Evolutionary conservation across 2,888 invertebrate species (phyloP).

Genomic region (Gymnosoma rotundatum): DNA sequence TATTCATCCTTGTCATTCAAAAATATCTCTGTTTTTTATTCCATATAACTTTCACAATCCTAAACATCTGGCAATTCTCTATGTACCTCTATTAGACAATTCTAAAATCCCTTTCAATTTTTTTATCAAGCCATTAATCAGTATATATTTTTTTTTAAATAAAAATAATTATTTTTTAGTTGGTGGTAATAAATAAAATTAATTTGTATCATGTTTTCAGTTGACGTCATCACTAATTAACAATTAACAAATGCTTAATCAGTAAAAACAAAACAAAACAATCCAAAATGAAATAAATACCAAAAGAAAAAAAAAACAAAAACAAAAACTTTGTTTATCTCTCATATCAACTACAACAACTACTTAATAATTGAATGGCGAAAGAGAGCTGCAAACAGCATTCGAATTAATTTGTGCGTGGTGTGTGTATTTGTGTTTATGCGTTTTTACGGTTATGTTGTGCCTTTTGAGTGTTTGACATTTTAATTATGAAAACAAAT

Average conservation of each 20-base stretch:
- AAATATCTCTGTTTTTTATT: background rate
- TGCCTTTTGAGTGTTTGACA: background rate
- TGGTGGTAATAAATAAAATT: conserved; percentile 10
- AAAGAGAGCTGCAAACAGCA: background rate
- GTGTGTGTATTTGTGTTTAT: background rate
- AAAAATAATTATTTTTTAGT: background rate
- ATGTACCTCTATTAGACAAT: background rate
- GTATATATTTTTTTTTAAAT: background rate
- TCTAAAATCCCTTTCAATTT: background rate
- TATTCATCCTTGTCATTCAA: no score
- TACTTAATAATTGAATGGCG: background rate
- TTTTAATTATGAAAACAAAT: conserved; percentile 18
- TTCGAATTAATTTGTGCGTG: background rate
- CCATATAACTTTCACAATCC: background rate
- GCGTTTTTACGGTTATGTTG: background rate
- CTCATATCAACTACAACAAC: background rate
- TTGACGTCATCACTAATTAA: conserved; percentile 52
- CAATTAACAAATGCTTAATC: background rate
- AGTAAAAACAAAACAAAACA: conserved; percentile 8
- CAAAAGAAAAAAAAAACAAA: background rate
- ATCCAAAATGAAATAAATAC: conserved; percentile 12
- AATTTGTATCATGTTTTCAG: conserved; percentile 25
- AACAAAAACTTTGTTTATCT: conserved; percentile 6
- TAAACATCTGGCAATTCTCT: conserved; percentile 10
- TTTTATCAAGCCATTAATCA: conserved; percentile 20